A percentile compares a stretch with the other conserved stretches of the same genome.
These are phyloP conservation scores for Calyptommatus sinebrachiatus DNA, from an alignment of 2,113 vertebrate species.

Conservation along the genomic window DNA sequence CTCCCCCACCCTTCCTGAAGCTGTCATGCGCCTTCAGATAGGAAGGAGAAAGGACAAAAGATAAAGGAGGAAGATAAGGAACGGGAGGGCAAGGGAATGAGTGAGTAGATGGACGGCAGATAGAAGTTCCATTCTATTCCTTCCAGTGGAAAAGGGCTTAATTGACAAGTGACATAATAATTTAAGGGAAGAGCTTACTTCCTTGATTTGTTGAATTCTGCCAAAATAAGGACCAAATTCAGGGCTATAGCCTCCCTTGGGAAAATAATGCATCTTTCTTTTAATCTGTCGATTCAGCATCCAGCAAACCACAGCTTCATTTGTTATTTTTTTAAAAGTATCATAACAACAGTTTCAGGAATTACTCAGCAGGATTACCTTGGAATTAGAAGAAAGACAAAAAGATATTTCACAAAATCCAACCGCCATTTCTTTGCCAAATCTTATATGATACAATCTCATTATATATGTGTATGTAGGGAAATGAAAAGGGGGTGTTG, in stretches of 20 bases:
- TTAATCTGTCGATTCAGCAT: neutral
- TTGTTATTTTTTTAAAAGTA: neutral
- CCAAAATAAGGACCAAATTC: neutral
- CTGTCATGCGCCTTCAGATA: no score
- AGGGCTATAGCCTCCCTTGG: neutral
- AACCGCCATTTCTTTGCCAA: neutral
- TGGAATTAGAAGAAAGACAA: slow-evolving; percentile 7
- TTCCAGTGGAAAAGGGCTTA: no score
- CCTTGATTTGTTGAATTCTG: neutral
- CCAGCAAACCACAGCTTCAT: neutral
- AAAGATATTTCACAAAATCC: slow-evolving; percentile 1
- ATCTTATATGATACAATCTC: neutral
- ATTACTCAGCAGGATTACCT: slow-evolving; percentile 18
- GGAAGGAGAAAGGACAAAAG: no score
- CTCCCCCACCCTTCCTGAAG: no score
- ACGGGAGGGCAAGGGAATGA: no score
- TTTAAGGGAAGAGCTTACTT: slow-evolving; percentile 8
- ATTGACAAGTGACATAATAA: neutral
- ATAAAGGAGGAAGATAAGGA: no score
- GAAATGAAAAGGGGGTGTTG: neutral
- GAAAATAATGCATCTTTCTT: neutral
- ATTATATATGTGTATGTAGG: neutral
- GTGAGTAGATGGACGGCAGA: no score
- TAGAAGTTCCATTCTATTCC: no score
- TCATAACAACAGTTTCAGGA: neutral